Percentiles rank a stretch among this genome's conserved stretches.
Conservation (phyloP, 2,797 vertebrate genomes). For the Myotis findleyi region DNA sequence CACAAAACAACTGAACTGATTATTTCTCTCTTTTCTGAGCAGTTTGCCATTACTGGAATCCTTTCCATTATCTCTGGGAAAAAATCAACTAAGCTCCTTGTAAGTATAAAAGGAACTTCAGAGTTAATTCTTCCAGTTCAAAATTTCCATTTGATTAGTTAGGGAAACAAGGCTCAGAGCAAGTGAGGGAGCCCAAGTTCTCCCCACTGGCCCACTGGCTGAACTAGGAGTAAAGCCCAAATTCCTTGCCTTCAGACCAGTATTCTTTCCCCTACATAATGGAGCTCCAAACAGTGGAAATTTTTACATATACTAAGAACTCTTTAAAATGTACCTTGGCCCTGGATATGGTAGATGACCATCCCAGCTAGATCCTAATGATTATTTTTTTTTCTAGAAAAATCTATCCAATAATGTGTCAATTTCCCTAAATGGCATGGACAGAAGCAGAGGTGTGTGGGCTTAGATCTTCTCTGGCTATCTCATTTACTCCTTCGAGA, state of each 20-base stretch:
- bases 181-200: not conserved
- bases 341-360: not conserved
- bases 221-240: not conserved
- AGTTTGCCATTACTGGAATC: conserved; percentile 65
- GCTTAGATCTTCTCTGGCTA: not conserved
- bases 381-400: not conserved
- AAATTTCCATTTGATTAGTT: not conserved
- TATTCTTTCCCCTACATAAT: not conserved
- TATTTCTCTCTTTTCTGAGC: conserved; percentile 44
- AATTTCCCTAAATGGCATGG: not conserved
- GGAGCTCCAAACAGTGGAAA: not conserved
- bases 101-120: conserved; percentile 53
- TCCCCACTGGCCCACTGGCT: not conserved
- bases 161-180: not conserved
- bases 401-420: not conserved
- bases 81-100: conserved; percentile 49
- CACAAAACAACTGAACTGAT: not conserved
- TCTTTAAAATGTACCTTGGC: not conserved
- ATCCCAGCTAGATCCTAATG: not conserved
- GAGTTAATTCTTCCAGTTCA: not conserved
- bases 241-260: not conserved
- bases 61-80: conserved; percentile 64
- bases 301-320: not conserved
- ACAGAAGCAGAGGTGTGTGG: not conserved
- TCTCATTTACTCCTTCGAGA: not conserved